Base-by-base conservation (phyloP, 1,140 invertebrate genomes). In the Drosophila fuyamai region DNA sequence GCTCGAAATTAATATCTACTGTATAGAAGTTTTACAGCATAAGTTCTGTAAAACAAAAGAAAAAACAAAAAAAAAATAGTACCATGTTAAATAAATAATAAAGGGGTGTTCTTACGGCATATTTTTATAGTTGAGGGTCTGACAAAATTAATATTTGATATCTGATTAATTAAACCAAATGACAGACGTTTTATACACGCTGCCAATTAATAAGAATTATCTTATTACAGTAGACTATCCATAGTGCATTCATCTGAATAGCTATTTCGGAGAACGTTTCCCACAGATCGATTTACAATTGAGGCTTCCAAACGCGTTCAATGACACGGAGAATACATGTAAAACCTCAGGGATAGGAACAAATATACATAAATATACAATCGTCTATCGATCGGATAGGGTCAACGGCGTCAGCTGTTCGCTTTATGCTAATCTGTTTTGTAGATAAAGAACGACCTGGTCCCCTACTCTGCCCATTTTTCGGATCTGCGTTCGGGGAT, bases 271-370 rank as follows among this genome's bases (percentile, higher is more conserved):
- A 44, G 57, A 41, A 61, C 57, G 36, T 62, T 66, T 48, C 13
- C 38, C 56, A 43, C 36, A 51, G 70, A 71, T 71, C 36, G 35
- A 36, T 53, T 35, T 59, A 73, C 35, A 73, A 73, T 60, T 53
- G 55, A 60, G 70, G 66, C 55, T 53, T 60, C 40, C 36, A 66
- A 73, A 73, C 70, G 66, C 70, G 48, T 71, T 73, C 66, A 73
- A 73, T 73, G 70, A 54, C 68, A 71, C 13, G 13, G 8, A 46
- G 12, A 48, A 44, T 27, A 47, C n/a, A 47, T 29, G 55, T 60
- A 13, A n/a, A 41, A 61, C 56, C 62, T 48, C 56, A 23, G 41
- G 10, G 16, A 10, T 9, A 10, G 53, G 40, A 55, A 36, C 16
- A 35, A 46, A 46, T 36, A 5, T 13, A 53, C 18, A 12, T 13